phyloP scores from a whole-genome alignment of 2,797 vertebrate species.

The Platyrinchus mystaceus region DNA sequence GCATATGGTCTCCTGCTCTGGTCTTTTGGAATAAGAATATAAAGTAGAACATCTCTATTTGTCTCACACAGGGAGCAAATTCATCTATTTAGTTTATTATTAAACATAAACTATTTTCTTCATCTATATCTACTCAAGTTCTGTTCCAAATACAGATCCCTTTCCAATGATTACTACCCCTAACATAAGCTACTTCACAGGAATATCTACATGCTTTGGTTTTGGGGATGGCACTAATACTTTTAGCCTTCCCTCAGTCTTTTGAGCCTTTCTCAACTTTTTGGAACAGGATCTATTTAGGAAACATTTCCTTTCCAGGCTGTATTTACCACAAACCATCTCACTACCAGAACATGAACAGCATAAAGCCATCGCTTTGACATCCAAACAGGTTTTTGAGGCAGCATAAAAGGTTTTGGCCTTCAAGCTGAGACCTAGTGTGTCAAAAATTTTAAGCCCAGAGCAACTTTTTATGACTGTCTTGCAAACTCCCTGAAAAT shows the following conservation, averaged over 20 bases:
- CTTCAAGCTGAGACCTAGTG: background rate
- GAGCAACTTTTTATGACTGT: background rate
- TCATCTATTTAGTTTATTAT: background rate
- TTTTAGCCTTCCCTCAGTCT: background rate
- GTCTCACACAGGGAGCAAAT: background rate
- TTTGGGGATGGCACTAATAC: background rate
- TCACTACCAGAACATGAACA: background rate
- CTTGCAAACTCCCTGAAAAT: conserved; percentile 11
- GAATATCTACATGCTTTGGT: background rate
- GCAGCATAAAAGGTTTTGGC: background rate
- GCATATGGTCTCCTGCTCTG: fast-evolving
- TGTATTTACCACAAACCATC: background rate
- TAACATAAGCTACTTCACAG: background rate
- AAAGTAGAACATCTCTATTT: background rate
- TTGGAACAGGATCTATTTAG: background rate
- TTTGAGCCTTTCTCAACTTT: background rate
- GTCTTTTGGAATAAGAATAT: background rate
- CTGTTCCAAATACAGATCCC: background rate
- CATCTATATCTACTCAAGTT: background rate
- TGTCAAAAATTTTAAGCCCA: conserved; percentile 6
- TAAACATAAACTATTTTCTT: background rate
- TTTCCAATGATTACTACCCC: background rate
- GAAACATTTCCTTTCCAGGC: background rate
- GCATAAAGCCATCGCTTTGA: background rate
- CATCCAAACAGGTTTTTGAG: background rate